Evolutionary conservation across 2,113 vertebrate species (phyloP), one percentile per base, ranked within the genome.

Genomic region (Corydoras maculifer): DNA sequence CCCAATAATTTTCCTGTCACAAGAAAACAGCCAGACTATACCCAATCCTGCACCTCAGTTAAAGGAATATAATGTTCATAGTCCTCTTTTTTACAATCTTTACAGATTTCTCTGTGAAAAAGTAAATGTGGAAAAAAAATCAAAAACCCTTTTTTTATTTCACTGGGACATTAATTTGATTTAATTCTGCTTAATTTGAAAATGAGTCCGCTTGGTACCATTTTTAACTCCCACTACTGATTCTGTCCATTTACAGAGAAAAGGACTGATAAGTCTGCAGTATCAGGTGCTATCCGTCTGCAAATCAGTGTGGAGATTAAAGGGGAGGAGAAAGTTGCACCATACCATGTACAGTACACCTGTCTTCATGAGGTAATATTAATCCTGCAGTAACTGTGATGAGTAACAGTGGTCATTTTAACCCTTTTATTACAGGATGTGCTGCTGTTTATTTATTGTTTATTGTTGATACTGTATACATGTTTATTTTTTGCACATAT

Each of bases 291-390:
- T 25, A 25, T 25, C 18, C 18, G 18, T 25, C 18, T 25, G 18
- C 18, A 25, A 25, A 25, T 25, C 18, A 25, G 18, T 25, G 18
- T 25, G 18, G 18, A 25, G 18, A 25, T 25, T 25, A 25, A 25
- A 25, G 18, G 96, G 65, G 96, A 98, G 78, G 96, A 98, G 89
- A 98, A 98, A 75, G 95, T 98, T 75, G 96, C 96, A 18, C 91
- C 96, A 0, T 98, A 98, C 79, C 96, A 98, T 0, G 84, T 97
- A 72, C 95, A 98, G 84, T 98, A 98, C 82, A 98, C 94, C 12
- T 98, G 94, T 82, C 89, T 98, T 79, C 96, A 98, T 49, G 95
- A 98, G 94, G 96, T 98, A 87, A 83, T 25, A 25, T 25, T 25
- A 25, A 2, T 25, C 18, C 25, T 51, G 49, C 49, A 51, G 49